Evolutionary conservation across 1,140 invertebrate genomes (phyloP).

Genomic region (Thaumetopoea pityocampa): DNA sequence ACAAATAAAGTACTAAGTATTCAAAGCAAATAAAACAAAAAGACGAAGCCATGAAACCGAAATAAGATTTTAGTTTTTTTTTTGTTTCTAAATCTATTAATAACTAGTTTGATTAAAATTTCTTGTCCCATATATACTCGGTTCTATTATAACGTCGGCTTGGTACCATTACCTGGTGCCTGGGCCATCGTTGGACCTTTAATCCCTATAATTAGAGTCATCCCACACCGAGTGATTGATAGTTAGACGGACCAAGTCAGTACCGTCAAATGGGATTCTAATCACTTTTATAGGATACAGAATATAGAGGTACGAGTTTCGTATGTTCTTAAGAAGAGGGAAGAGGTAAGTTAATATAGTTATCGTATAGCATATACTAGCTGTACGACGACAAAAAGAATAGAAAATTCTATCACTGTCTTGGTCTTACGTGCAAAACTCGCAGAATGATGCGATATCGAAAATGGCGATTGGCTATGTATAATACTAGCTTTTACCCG

Average conservation of each 20-base stretch:
- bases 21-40: no score
- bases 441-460: no score
- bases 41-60: not conserved
- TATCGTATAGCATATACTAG: no score
- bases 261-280: constrained; percentile 51
- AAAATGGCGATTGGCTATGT: no score
- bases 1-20: no score
- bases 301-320: constrained; percentile 2
- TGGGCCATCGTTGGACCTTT: constrained; percentile 36
- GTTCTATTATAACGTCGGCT: constrained; percentile 43
- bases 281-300: constrained; percentile 36
- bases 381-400: no score
- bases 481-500: no score
- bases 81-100: constrained; percentile 5
- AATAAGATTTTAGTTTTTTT: not conserved
- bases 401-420: no score
- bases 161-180: constrained; percentile 49
- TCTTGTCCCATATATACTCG: constrained; percentile 24
- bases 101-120: constrained; percentile 47
- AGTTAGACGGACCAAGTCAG: constrained; percentile 31
- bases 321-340: no score
- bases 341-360: no score
- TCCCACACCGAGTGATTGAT: constrained; percentile 64
- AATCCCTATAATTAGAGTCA: constrained; percentile 67
- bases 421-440: no score